These are phyloP conservation scores for Typhlichthys eigenmanni DNA, from an alignment of 2,797 vertebrate species.

Conservation along the genomic window DNA sequence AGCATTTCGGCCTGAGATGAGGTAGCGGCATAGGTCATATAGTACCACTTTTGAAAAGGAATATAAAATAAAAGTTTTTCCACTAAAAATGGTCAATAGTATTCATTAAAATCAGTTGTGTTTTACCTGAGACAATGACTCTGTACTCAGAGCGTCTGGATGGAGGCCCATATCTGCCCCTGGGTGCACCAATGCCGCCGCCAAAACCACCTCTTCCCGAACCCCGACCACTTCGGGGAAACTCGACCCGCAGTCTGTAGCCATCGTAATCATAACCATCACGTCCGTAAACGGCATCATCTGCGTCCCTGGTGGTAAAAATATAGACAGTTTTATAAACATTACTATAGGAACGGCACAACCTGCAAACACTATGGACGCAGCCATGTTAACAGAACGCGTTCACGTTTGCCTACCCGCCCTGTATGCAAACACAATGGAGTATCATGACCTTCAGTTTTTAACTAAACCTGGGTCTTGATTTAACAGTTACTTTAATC, in stretches of 20 bases:
- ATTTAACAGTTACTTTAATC: neutral
- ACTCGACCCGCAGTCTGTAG: conserved; percentile 91
- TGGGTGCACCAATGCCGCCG: conserved; percentile 71
- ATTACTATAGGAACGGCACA: neutral
- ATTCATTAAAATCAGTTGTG: too few relatives aligned
- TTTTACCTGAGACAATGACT: conserved; percentile 89
- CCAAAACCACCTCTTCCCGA: conserved; percentile 73
- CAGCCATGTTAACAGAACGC: conserved; percentile 35
- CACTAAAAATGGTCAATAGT: too few relatives aligned
- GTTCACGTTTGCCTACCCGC: conserved; percentile 29
- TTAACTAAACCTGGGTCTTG: too few relatives aligned
- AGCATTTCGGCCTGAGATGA: too few relatives aligned
- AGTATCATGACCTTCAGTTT: too few relatives aligned
- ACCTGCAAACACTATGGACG: neutral
- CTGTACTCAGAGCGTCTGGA: conserved; percentile 91
- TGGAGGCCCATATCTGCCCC: conserved; percentile 88
- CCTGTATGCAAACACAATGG: neutral
- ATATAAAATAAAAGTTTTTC: too few relatives aligned
- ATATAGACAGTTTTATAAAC: neutral
- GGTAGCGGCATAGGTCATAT: too few relatives aligned
- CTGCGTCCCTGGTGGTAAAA: conserved; percentile 77
- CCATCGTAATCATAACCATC: conserved; percentile 89
- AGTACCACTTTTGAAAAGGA: too few relatives aligned
- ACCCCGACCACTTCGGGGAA: conserved; percentile 83
- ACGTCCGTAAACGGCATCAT: conserved; percentile 85